A percentile compares a stretch with the other conserved stretches of the same genome.
phyloP scores from a whole-genome alignment of 2,888 invertebrate species.

The Scaptomyza tumidula region DNA sequence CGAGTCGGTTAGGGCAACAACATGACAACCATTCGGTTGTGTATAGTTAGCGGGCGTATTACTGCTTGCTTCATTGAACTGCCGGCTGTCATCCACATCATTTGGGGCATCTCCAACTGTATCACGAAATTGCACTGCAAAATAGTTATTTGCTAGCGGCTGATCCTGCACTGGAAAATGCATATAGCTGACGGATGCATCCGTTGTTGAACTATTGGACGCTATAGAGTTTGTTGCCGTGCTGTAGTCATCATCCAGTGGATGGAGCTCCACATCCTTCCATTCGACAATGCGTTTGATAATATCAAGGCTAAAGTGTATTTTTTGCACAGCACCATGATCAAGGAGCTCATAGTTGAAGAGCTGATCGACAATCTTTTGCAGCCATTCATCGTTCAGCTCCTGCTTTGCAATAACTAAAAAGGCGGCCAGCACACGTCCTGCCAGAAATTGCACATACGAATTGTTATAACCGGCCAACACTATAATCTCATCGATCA shows the following conservation, averaged over 20 bases:
- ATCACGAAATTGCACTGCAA: conserved; percentile 82
- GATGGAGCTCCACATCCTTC: conserved; percentile 93
- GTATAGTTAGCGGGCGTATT: conserved; percentile 41
- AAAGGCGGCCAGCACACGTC: conserved; percentile 92
- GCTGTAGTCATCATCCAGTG: conserved; percentile 88
- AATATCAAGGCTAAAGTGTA: conserved; percentile 93
- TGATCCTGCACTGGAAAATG: conserved; percentile 79
- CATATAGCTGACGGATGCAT: conserved; percentile 65
- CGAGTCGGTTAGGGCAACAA: conserved; percentile 88
- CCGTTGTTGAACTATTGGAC: conserved; percentile 25
- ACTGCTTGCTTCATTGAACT: conserved; percentile 33
- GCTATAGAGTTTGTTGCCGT: conserved; percentile 6
- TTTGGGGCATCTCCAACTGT: conserved; percentile 1
- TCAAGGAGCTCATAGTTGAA: conserved; percentile 87
- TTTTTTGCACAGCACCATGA: conserved; percentile 89
- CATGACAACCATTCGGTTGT: conserved; percentile 76
- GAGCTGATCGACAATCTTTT: conserved; percentile 90
- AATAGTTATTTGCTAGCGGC: conserved; percentile 83
- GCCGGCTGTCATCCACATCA: conserved; percentile 21
- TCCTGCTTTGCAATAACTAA: conserved; percentile 93
- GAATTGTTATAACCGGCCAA: conserved; percentile 91
- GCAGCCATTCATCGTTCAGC: conserved; percentile 92
- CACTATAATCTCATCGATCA: conserved; percentile 93
- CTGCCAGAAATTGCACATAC: conserved; percentile 92
- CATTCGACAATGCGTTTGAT: conserved; percentile 95